Percentiles rank a stretch among this genome's conserved stretches.
Evolutionary conservation across 2,113 vertebrate species (phyloP).

Genomic region (Laticauda colubrina): DNA sequence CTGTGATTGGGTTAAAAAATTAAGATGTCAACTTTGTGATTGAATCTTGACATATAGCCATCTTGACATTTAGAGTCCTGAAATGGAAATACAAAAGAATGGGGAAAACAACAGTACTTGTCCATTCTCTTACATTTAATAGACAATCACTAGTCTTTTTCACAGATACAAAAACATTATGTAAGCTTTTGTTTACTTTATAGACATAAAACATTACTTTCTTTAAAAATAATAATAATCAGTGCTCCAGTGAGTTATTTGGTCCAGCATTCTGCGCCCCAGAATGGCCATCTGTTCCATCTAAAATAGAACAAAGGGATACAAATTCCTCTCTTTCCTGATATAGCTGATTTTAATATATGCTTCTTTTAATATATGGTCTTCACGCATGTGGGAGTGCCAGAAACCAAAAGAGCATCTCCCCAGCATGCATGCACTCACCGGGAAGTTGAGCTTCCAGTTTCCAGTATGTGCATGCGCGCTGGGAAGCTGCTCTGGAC

Average conservation of each 20-base stretch:
- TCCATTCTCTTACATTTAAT: not conserved
- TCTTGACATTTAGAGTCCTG: not conserved
- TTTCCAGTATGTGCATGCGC: no score
- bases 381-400: no score
- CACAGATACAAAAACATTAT: not conserved
- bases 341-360: not conserved
- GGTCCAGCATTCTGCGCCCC: not conserved
- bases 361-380: not conserved
- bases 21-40: not conserved
- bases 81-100: not conserved
- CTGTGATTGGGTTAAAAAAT: not conserved
- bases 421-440: no score
- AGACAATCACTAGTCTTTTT: not conserved
- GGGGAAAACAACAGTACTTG: not conserved
- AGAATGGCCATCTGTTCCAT: not conserved
- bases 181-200: not conserved
- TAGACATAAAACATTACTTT: not conserved
- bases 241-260: not conserved
- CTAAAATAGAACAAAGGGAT: not conserved
- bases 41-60: not conserved
- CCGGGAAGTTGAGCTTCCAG: no score
- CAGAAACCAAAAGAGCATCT: no score
- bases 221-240: not conserved
- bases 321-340: not conserved
- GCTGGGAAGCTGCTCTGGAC: no score